phyloP scores from a whole-genome alignment of 2,797 vertebrate species.

The Rhabdomys pumilio region DNA sequence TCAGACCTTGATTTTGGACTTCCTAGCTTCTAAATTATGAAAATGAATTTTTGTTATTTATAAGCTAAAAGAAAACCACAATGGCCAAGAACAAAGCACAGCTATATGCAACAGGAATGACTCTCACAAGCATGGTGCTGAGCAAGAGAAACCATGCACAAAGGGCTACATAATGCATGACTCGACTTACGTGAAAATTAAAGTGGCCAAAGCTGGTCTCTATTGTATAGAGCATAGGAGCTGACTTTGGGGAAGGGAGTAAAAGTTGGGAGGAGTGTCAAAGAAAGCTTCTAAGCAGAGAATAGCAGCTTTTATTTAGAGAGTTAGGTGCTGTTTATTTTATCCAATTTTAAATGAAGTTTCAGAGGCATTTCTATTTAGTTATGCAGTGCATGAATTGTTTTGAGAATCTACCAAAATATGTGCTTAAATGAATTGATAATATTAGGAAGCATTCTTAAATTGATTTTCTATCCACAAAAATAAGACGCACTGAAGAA shows the following conservation, averaged over 20 bases:
- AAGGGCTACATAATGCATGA: neutral
- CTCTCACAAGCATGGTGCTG: neutral
- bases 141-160: neutral
- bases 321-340: neutral
- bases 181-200: neutral
- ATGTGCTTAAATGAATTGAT: constrained; percentile 29
- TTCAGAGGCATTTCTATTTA: neutral
- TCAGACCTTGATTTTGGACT: neutral
- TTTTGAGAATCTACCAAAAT: neutral
- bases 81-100: neutral
- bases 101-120: neutral
- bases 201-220: neutral
- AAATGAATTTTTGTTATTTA: neutral
- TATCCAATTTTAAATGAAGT: neutral
- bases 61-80: neutral
- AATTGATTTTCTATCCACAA: constrained; percentile 52
- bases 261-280: neutral
- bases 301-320: neutral
- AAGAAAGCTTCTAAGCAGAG: neutral
- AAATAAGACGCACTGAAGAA: constrained; percentile 39
- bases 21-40: neutral
- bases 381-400: neutral
- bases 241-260: neutral
- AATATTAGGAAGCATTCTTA: constrained; percentile 48
- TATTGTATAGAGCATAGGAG: neutral